These are phyloP conservation scores for Dione juno DNA, from an alignment of 2,888 invertebrate species.

Conservation along the genomic window DNA sequence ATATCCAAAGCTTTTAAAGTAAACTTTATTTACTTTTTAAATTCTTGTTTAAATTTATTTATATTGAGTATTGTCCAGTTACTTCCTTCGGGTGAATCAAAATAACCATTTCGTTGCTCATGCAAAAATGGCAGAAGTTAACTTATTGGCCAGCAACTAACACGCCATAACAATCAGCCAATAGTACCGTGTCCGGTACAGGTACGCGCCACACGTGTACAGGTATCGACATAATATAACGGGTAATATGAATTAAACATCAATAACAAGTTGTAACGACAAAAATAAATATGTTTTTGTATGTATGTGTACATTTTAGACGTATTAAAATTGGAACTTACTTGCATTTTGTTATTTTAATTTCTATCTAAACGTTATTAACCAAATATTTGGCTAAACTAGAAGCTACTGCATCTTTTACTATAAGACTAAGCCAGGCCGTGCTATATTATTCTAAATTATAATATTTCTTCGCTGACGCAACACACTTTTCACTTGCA, in stretches of 20 bases:
- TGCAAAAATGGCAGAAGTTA: neutral
- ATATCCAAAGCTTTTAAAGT: no score
- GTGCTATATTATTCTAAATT: neutral
- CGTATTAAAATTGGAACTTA: no score
- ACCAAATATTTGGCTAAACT: no score
- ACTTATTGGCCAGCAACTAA: neutral
- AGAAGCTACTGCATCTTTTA: no score
- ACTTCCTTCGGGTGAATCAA: neutral
- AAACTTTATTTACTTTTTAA: no score
- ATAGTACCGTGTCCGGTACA: neutral
- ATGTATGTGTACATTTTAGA: no score
- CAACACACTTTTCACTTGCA: slow-evolving; percentile 18
- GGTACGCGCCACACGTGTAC: neutral
- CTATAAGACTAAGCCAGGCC: neutral
- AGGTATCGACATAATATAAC: neutral
- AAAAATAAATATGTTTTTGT: no score
- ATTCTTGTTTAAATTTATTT: no score
- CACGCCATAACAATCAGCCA: slow-evolving; percentile 10
- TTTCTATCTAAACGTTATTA: no score
- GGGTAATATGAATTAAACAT: neutral
- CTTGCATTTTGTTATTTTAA: no score
- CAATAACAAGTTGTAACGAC: no score
- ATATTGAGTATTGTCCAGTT: neutral
- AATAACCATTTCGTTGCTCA: neutral
- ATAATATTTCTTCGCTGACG: slow-evolving; percentile 5